Conservation (phyloP, 2,888 invertebrate species). For the Crematogaster levior region DNA sequence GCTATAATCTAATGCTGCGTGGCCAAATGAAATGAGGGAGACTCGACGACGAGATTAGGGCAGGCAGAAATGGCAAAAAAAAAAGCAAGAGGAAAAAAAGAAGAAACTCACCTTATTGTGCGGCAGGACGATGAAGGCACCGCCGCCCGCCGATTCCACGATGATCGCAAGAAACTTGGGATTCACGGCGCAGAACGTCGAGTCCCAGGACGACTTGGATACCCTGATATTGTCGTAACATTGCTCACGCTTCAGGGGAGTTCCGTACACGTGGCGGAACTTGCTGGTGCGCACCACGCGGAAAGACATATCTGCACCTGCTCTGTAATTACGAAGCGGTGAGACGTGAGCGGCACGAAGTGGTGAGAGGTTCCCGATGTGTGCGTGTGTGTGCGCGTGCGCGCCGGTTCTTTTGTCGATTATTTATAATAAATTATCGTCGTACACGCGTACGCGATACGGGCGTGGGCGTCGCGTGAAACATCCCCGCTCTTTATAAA, state of each 20-base stretch:
- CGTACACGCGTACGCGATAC: conserved; percentile 77
- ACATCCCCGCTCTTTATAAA: conserved; percentile 84
- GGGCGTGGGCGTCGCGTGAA: conserved; percentile 83
- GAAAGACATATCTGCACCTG: conserved; percentile 92
- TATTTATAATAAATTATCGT: conserved; percentile 80
- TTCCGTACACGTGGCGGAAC: conserved; percentile 98
- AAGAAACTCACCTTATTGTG: conserved; percentile 92
- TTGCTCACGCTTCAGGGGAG: conserved; percentile 96
- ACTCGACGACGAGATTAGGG: not conserved
- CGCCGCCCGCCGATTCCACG: conserved; percentile 98
- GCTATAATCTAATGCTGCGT: not conserved
- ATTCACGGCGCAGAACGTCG: conserved; percentile 99
- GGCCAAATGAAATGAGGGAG: not conserved
- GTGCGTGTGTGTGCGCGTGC: too few relatives aligned
- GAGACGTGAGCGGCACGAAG: conserved; percentile 22
- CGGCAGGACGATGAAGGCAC: conserved; percentile 97
- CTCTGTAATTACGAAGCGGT: conserved; percentile 39
- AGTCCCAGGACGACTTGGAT: conserved; percentile 99
- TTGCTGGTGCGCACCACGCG: conserved; percentile 98
- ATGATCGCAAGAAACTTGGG: conserved; percentile 99
- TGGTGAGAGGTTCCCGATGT: conserved; percentile 6
- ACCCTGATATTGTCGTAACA: conserved; percentile 99
- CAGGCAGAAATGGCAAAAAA: conserved; percentile 1
- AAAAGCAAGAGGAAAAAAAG: not conserved
- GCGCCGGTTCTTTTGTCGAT: conserved; percentile 60